A percentile compares a stretch with the other conserved stretches of the same genome.
phyloP scores from a whole-genome alignment of 2,113 vertebrate species.

The Microtus ochrogaster region DNA sequence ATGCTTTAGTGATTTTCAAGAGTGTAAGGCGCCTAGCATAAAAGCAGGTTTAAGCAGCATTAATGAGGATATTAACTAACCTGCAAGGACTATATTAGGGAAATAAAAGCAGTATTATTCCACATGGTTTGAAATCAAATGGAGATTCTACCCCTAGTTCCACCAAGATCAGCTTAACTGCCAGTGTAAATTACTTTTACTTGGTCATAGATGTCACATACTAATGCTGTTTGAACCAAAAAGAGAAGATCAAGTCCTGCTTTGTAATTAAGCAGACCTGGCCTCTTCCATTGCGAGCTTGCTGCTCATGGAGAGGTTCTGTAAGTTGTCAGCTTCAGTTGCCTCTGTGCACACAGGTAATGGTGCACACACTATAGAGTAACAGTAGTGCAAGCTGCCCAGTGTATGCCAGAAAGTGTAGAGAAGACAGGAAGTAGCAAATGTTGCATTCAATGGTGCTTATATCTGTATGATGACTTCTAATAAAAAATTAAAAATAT shows the following conservation, averaged over 20 bases:
- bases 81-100: conserved; percentile 61
- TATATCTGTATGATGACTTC: neutral
- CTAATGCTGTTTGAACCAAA: conserved; percentile 62
- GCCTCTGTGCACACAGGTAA: neutral
- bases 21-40: conserved; percentile 66
- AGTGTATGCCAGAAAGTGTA: neutral
- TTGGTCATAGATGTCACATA: conserved; percentile 73
- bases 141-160: conserved; percentile 59
- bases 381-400: neutral
- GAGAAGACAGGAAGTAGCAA: neutral
- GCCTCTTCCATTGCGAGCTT: neutral
- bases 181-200: conserved; percentile 64
- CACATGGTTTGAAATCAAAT: conserved; percentile 67
- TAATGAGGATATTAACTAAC: conserved; percentile 73
- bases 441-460: neutral
- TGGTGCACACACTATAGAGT: neutral
- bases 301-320: conserved; percentile 1
- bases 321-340: neutral
- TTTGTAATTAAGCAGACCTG: conserved; percentile 20
- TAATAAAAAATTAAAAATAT: neutral
- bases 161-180: conserved; percentile 72
- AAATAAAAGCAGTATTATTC: conserved; percentile 76
- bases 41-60: conserved; percentile 66
- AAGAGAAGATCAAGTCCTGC: conserved; percentile 52
- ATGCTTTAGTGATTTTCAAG: conserved; percentile 46